Conservation (phyloP, 2,888 invertebrate species). For the Octodonta nipae region DNA sequence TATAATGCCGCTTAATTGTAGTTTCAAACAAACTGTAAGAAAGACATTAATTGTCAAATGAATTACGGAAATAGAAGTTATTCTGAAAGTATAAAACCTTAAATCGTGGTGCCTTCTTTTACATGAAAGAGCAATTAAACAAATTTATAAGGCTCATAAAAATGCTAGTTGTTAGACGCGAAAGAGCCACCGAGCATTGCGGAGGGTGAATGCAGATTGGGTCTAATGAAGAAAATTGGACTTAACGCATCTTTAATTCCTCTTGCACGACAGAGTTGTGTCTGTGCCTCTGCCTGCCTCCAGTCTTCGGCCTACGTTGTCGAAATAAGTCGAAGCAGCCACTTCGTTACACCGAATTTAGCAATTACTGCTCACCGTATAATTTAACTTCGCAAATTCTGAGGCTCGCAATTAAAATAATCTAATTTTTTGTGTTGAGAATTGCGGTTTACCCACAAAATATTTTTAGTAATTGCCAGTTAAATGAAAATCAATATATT, state of each 20-base stretch:
- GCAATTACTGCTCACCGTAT: conserved; percentile 21
- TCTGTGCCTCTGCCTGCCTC: neutral
- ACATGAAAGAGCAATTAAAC: conserved; percentile 30
- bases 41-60: no score
- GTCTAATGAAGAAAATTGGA: conserved; percentile 36
- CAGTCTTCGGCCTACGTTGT: neutral
- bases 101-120: no score
- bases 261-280: conserved; percentile 16
- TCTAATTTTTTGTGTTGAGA: no score
- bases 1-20: no score
- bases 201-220: conserved; percentile 33
- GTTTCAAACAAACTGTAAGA: no score
- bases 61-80: no score
- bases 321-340: conserved; percentile 8
- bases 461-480: no score
- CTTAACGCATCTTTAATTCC: conserved; percentile 36
- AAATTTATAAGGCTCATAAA: conserved; percentile 36
- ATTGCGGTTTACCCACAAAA: no score
- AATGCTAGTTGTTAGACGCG: conserved; percentile 28
- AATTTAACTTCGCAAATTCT: no score
- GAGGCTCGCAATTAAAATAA: no score
- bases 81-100: no score
- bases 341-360: conserved; percentile 23
- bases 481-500: no score
- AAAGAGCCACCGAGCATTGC: conserved; percentile 24